Conservation (phyloP, 1,140 invertebrate genomes). For the Centruroides vittatus region DNA sequence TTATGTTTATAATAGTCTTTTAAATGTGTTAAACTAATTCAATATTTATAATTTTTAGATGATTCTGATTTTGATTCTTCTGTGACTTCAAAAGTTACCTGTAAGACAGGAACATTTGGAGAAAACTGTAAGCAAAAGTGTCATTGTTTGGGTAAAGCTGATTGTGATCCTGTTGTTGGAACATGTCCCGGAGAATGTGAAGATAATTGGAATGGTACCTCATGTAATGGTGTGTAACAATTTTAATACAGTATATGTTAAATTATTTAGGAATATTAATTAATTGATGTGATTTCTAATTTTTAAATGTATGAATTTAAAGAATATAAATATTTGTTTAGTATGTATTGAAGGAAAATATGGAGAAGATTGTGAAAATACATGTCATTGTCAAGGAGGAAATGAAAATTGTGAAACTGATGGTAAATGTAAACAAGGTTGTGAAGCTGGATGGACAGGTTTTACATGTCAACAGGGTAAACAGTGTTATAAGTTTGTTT, state of each 20-base stretch:
- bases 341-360: conserved; percentile 8
- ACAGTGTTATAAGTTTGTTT: no score
- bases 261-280: no score
- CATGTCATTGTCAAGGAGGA: conserved; percentile 12
- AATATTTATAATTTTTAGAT: no score
- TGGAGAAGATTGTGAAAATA: conserved; percentile 10
- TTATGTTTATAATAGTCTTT: no score
- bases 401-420: conserved; percentile 4
- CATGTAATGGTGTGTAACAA: conserved; percentile 4
- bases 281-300: no score
- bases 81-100: not conserved
- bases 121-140: conserved; percentile 6
- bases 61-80: no score
- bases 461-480: conserved; percentile 14
- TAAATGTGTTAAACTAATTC: no score
- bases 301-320: no score
- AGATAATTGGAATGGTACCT: conserved; percentile 8
- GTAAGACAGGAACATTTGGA: conserved; percentile 4
- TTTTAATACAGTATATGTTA: no score
- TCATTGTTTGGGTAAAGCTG: conserved; percentile 8
- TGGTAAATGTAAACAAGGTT: conserved; percentile 10
- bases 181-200: conserved; percentile 10
- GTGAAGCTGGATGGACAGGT: conserved; percentile 13
- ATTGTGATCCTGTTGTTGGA: conserved; percentile 8
- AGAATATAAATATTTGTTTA: not conserved